Percentiles rank a stretch among this genome's conserved stretches.
These are phyloP conservation scores for Cryptoleucopteryx plumbea DNA, from an alignment of 2,113 vertebrate genomes.

Conservation along the genomic window DNA sequence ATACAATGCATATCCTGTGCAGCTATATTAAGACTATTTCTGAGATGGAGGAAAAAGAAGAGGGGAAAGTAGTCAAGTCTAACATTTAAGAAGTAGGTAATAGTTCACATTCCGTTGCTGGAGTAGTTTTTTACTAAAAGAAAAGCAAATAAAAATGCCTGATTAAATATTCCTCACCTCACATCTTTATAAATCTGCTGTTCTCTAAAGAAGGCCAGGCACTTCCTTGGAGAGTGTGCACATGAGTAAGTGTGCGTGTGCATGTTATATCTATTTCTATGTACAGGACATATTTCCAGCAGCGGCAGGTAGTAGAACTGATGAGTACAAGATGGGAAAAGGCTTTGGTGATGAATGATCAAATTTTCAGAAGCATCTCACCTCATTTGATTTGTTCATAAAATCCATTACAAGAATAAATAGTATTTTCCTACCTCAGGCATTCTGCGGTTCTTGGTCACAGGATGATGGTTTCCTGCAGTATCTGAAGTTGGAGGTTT, in stretches of 20 bases:
- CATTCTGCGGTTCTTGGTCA: slow-evolving; percentile 25
- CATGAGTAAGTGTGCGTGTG: not conserved
- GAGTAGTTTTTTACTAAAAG: not conserved
- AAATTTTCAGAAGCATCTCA: slow-evolving; percentile 59
- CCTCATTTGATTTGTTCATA: slow-evolving; percentile 66
- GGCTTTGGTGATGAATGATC: slow-evolving; percentile 61
- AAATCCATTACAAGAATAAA: slow-evolving; percentile 60
- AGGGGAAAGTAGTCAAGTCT: not conserved
- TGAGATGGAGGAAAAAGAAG: not conserved
- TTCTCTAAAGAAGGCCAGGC: not conserved
- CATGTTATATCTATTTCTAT: not conserved
- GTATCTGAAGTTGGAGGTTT: slow-evolving; percentile 13
- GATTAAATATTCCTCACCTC: not conserved
- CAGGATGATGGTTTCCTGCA: slow-evolving; percentile 47
- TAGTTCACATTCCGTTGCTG: slow-evolving; percentile 7
- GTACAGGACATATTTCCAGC: not conserved
- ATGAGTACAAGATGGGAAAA: slow-evolving; percentile 44
- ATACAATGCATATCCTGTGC: not conserved
- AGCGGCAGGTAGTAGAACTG: slow-evolving; percentile 30
- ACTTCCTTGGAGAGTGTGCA: not conserved
- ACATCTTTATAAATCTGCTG: slow-evolving; percentile 16
- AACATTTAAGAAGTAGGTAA: not conserved
- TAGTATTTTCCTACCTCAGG: slow-evolving; percentile 55
- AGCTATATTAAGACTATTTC: not conserved
- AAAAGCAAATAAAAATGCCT: slow-evolving; percentile 21